Evolutionary conservation across 64 coral and sea anemone species (phyloP).

Genomic region (Trachythela sp.): DNA sequence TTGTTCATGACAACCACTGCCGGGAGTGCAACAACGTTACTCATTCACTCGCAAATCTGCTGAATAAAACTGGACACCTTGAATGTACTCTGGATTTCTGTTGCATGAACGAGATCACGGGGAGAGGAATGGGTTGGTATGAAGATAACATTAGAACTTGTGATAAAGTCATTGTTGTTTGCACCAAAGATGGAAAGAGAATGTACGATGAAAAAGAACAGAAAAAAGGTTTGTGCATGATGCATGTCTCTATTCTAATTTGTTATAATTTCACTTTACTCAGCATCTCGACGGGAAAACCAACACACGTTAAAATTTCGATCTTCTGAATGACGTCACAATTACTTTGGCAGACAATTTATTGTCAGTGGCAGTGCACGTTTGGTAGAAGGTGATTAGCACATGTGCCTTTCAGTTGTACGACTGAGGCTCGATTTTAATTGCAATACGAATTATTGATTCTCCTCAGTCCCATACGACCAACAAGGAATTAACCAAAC

Average conservation of each 20-base stretch:
- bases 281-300: no score
- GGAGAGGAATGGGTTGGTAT: background rate
- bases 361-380: no score
- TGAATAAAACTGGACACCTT: background rate
- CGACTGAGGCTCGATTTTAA: no score
- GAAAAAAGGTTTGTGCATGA: background rate
- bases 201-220: background rate
- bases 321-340: no score
- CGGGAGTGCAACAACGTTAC: background rate
- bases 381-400: no score
- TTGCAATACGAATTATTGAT: no score
- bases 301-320: no score
- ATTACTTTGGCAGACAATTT: no score
- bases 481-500: no score
- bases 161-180: constrained; percentile 21
- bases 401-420: no score
- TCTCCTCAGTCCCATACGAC: no score
- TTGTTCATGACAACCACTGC: constrained; percentile 16
- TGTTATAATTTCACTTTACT: no score
- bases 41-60: background rate
- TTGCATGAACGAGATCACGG: background rate
- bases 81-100: background rate
- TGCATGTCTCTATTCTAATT: background rate
- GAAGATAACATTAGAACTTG: background rate
- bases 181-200: background rate